These are phyloP conservation scores for Lithophane leautieri DNA, from an alignment of 2,888 invertebrate genomes.

Conservation along the genomic window DNA sequence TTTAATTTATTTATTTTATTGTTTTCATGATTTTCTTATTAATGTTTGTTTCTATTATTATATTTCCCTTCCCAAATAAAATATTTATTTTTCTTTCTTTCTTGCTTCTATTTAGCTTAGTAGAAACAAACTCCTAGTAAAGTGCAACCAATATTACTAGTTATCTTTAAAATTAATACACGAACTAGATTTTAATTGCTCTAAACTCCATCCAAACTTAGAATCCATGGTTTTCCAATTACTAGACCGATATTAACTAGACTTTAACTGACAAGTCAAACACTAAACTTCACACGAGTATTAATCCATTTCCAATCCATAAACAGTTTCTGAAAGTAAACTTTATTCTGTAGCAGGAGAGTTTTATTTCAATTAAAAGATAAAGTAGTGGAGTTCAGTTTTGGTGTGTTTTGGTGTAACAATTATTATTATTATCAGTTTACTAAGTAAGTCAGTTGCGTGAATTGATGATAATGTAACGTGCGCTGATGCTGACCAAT, in stretches of 20 bases:
- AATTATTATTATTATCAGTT: constrained; percentile 74
- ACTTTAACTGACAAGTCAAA: constrained; percentile 64
- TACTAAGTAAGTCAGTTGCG: constrained; percentile 76
- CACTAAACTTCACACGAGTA: constrained; percentile 64
- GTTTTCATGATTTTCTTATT: too few species aligned
- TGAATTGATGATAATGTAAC: constrained; percentile 77
- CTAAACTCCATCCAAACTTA: constrained; percentile 39
- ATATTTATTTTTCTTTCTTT: too few species aligned
- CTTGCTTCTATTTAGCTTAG: neutral
- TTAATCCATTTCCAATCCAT: constrained; percentile 59
- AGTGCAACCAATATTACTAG: neutral
- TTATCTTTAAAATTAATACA: constrained; percentile 17
- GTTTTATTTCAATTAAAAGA: constrained; percentile 33
- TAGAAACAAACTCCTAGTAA: neutral
- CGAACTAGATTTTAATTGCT: constrained; percentile 27
- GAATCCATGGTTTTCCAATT: constrained; percentile 52
- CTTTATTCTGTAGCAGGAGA: neutral
- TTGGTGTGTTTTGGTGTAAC: constrained; percentile 67
- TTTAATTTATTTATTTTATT: too few species aligned
- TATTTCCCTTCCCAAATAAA: too few species aligned
- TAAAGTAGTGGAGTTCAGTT: constrained; percentile 51
- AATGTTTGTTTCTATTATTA: too few species aligned
- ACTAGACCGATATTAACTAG: constrained; percentile 61
- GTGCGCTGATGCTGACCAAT: constrained; percentile 60
- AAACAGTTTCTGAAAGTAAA: neutral